Percentiles rank a stretch among this genome's conserved stretches.
Conservation (phyloP, 2,888 invertebrate species). For the Hypomecis atomaria region DNA sequence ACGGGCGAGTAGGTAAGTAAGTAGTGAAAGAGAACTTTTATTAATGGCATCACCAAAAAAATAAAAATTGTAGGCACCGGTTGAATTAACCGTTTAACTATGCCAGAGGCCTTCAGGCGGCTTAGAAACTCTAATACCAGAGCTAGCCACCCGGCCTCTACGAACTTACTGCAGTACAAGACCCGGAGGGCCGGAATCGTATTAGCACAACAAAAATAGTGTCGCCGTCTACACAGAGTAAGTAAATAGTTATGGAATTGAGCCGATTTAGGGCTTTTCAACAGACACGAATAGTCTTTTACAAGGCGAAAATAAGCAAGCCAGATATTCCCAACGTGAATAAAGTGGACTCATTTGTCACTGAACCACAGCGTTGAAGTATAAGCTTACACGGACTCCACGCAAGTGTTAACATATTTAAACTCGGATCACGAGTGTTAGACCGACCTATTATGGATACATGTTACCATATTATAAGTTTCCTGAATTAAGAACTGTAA, state of each 20-base stretch:
- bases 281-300: slow-evolving; percentile 25
- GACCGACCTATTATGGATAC: slow-evolving; percentile 46
- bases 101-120: no score
- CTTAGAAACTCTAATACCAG: no score
- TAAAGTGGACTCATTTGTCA: slow-evolving; percentile 54
- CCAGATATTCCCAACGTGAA: slow-evolving; percentile 49
- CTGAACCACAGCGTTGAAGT: slow-evolving; percentile 49
- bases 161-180: no score
- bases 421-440: slow-evolving; percentile 45
- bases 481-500: neutral
- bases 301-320: slow-evolving; percentile 40
- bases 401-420: slow-evolving; percentile 51
- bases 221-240: no score
- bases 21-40: no score
- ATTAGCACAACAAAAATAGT: no score
- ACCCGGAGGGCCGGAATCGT: no score
- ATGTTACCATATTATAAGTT: slow-evolving; percentile 7
- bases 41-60: no score
- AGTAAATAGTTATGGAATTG: neutral
- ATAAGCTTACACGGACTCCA: slow-evolving; percentile 48
- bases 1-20: no score
- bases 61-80: no score
- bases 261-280: slow-evolving; percentile 12
- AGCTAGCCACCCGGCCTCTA: no score
- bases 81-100: no score